Base-by-base conservation (phyloP, 2,888 invertebrate genomes). In the Ceriagrion tenellum region DNA sequence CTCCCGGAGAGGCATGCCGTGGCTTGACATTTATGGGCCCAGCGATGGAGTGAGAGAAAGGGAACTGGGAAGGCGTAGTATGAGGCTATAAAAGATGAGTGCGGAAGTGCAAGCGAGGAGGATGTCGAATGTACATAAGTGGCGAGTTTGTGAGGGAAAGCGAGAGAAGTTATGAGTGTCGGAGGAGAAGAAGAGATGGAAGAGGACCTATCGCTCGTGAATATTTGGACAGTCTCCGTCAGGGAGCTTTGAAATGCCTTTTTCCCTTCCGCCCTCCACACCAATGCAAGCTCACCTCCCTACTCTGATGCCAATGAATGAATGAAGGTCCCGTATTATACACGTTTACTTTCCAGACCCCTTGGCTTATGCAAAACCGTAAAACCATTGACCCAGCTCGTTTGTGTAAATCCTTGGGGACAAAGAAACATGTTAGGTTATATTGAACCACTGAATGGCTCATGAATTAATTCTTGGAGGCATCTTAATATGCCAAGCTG, bases 21-120 rank as follows among this genome's bases (percentile, higher is more conserved):
- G 59, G 91, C 63, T 91, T 91, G 91, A 91, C 63, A 40, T 91
- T 91, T 91, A 91, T 63, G 63, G 40, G 35, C 63, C 26, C 59
- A 23, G 63, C 91, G 91, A 91, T 63, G 63, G 91, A 20, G n/a
- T 59, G 55, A 69, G 40, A 91, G 63, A 91, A 69, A 63, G 63
- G 59, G 40, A 55, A 35, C 63, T 89, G n/a, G n/a, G 55, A 26
- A 23, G 23, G 55, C 26, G 89, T 55, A 59, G 16, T 59, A 20
- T 59, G 26, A n/a, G 55, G 55, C 26, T 12, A 89, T 55, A 55
- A 47, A 47, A 55, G 89, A 55, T 55, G 47, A 55, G 55, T 26
- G 26, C 55, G 89, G 89, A 89, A 55, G 89, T 89, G 47, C 47
- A 89, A 89, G 47, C 47, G 23, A 55, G n/a, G 55, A 10, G 89